Percentiles rank a stretch among this genome's conserved stretches.
Conservation (phyloP, 2,888 invertebrate genomes). For the Abscondita cerata region DNA sequence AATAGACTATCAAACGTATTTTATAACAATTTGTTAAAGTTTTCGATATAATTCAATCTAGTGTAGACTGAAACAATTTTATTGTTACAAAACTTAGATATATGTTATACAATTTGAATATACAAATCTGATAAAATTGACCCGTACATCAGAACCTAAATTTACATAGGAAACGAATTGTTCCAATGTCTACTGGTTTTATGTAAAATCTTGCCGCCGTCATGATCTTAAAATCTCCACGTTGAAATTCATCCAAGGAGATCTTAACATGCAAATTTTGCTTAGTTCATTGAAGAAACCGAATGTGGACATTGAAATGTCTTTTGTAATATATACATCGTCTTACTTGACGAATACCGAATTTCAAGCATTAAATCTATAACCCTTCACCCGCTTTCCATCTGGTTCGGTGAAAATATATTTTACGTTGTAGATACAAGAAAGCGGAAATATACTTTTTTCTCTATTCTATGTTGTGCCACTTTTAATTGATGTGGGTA, state of each 20-base stretch:
- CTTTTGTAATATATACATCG: conserved; percentile 30
- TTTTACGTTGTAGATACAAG: not conserved
- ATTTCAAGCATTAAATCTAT: conserved; percentile 22
- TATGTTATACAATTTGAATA: conserved; percentile 50
- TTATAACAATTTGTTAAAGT: conserved; percentile 57
- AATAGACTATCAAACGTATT: conserved; percentile 18
- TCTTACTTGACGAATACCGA: conserved; percentile 25
- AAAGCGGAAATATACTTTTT: conserved; percentile 1
- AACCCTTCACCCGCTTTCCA: conserved; percentile 20
- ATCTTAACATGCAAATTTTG: conserved; percentile 50
- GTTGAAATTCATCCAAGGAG: conserved; percentile 45
- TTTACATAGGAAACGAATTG: conserved; percentile 55
- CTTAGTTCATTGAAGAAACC: conserved; percentile 36
- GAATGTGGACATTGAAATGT: conserved; percentile 32
- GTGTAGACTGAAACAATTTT: conserved; percentile 49
- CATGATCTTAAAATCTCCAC: conserved; percentile 53
- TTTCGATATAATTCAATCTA: conserved; percentile 55
- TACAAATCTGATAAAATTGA: conserved; percentile 52
- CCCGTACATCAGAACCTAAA: conserved; percentile 53
- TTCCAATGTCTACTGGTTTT: conserved; percentile 46
- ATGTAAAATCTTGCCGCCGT: conserved; percentile 46
- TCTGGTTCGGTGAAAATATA: conserved; percentile 14
- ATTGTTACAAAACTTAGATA: conserved; percentile 54
- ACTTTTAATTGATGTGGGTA: conserved; percentile 9
- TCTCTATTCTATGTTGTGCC: conserved; percentile 3